Percentiles rank a stretch among this genome's conserved stretches.
Evolutionary conservation across 2,888 invertebrate species (phyloP).

Genomic region (Metacarcinus magister): DNA sequence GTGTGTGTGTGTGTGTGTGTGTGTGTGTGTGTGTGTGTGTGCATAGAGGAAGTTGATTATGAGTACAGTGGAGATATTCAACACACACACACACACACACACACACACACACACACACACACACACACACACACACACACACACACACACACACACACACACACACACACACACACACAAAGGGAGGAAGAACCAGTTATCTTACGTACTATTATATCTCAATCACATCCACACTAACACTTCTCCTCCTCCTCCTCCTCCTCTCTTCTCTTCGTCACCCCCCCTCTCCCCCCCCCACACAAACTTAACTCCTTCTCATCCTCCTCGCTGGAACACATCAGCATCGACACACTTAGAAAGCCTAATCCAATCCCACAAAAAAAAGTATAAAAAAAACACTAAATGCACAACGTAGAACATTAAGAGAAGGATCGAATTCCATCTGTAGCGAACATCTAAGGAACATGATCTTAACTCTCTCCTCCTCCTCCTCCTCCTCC

Average conservation of each 20-base stretch:
- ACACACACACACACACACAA: constrained; percentile 61
- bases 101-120: constrained; percentile 43
- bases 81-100: not conserved
- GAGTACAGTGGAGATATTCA: no score
- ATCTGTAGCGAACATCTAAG: not conserved
- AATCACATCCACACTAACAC: constrained; percentile 5
- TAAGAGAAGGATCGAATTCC: constrained; percentile 11
- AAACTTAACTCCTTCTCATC: not conserved
- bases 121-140: constrained; percentile 58
- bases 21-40: not conserved
- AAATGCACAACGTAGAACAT: not conserved
- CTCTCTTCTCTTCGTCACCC: no score
- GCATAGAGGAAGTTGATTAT: not conserved
- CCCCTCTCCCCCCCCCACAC: no score
- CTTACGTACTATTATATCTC: no score
- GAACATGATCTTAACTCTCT: not conserved
- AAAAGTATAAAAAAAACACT: not conserved
- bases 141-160: constrained; percentile 62
- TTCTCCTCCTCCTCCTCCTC: not conserved
- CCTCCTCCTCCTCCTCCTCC: not conserved
- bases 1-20: constrained; percentile 34
- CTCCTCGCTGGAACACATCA: not conserved
- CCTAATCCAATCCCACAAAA: not conserved
- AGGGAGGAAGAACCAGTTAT: constrained; percentile 19
- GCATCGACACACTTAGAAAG: not conserved